phyloP scores from a whole-genome alignment of 2,113 vertebrate genomes.

The Cyphomyrus plagiostoma region DNA sequence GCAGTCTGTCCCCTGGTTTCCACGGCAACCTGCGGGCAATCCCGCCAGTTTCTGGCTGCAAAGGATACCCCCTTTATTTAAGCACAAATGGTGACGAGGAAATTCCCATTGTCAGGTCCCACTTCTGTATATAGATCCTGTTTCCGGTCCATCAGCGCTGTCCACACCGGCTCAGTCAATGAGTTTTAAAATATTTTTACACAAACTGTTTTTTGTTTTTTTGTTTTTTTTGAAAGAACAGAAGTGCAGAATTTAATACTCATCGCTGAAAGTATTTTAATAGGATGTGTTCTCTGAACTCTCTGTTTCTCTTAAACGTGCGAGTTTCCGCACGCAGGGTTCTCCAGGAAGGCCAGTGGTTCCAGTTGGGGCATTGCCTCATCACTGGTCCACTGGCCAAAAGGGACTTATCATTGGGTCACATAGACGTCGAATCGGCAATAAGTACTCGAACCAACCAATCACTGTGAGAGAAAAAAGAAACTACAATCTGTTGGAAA shows the following conservation, averaged over 20 bases:
- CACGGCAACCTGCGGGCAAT: slow-evolving; percentile 40
- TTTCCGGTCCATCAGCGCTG: slow-evolving; percentile 55
- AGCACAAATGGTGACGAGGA: slow-evolving; percentile 71
- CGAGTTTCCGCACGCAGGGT: background rate
- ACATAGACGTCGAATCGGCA: background rate
- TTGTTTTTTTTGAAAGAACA: slow-evolving; percentile 52
- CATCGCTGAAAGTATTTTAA: slow-evolving; percentile 63
- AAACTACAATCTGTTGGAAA: slow-evolving; percentile 1
- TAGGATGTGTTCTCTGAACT: slow-evolving; percentile 59
- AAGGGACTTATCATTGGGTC: background rate
- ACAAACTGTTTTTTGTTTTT: slow-evolving; percentile 67
- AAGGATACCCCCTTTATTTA: slow-evolving; percentile 47
- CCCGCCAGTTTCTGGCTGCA: background rate
- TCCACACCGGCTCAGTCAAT: slow-evolving; percentile 70
- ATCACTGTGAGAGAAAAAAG: slow-evolving; percentile 15
- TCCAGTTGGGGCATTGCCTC: slow-evolving; percentile 49
- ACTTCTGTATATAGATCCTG: slow-evolving; percentile 52
- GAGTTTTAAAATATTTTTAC: slow-evolving; percentile 85
- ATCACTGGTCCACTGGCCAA: background rate
- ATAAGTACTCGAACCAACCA: slow-evolving; percentile 1
- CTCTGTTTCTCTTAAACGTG: background rate
- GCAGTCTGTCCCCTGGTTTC: background rate
- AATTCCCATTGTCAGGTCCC: slow-evolving; percentile 74
- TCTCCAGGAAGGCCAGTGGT: slow-evolving; percentile 57
- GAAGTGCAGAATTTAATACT: slow-evolving; percentile 64